Base-by-base conservation (phyloP, 2,113 vertebrate species). In the Melospiza melodia region DNA sequence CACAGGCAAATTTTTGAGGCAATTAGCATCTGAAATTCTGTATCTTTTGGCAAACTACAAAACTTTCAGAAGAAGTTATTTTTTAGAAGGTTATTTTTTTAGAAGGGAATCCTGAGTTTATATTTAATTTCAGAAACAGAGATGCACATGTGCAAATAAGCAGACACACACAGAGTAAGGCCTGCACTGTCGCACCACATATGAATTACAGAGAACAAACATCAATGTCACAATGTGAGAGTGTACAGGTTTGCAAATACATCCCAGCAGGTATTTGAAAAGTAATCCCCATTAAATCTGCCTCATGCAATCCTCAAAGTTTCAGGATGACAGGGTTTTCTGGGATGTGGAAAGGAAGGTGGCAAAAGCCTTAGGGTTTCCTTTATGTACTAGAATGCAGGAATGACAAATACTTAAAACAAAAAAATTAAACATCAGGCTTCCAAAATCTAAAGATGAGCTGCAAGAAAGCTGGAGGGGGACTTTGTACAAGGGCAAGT, bases 101-200 rank as follows among this genome's bases (percentile, higher is more conserved):
- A 25, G 33, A 69, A 83, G 21, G 17, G 20, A 76, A 37, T 31
- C 22, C 21, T 27, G 46, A 57, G 12, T 73, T 57, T 12, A 1
- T 7, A 31, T 33, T 48, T 39, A 2, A 67, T 62, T 84, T 69
- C 51, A 71, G 31, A n/a, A 63, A 30, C 0, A 51, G 48, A 12
- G 28, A 30, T 19, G 44, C 6, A 30, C 9, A 6, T 2, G 8
- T 43, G 37, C 24, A 2, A 19, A 20, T 9, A 19, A 21, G 19
- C 24, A 44, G 43, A 39, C 28, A 63, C 16, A 48, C 30, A 33
- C 43, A 44, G 12, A 46, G 5, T 10, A 25, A 11, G 2, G 8
- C 44, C 35, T 17, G 39, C 1, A 1, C 22, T 9, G 8, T 57
- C 3, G 0, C 19, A 10, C 23, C 10, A 5, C 0, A 4, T 9